Evolutionary conservation across 2,888 invertebrate genomes (phyloP).

Genomic region (Eupelmus urozonus): DNA sequence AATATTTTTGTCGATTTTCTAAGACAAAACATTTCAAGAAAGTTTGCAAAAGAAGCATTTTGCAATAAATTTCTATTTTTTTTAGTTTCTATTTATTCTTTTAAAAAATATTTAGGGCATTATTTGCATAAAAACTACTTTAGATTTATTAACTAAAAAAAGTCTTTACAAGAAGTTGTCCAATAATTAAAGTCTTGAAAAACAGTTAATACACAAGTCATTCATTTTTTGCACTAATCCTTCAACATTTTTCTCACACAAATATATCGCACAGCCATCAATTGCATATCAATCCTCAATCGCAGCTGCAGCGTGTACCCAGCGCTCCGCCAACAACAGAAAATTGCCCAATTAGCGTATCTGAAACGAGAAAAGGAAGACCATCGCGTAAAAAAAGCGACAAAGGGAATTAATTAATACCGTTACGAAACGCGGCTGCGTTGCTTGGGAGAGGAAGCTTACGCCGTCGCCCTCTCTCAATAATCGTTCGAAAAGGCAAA

Average conservation of each 20-base stretch:
- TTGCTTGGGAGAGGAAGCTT: constrained; percentile 19
- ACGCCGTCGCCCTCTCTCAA: not conserved
- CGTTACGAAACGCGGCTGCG: constrained; percentile 36
- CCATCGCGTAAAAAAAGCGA: not conserved
- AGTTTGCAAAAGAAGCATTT: no score
- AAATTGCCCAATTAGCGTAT: constrained; percentile 20
- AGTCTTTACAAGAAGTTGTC: no score
- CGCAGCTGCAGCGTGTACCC: not conserved
- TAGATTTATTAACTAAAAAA: no score
- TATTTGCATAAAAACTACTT: no score
- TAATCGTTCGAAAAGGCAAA: constrained; percentile 32
- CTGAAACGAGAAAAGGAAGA: constrained; percentile 41
- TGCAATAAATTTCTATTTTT: no score
- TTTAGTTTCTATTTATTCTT: no score
- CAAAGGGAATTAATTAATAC: constrained; percentile 36
- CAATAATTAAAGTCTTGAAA: no score
- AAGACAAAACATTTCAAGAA: not conserved
- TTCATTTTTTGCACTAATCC: no score
- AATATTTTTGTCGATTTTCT: not conserved
- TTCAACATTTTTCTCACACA: not conserved
- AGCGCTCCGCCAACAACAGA: no score
- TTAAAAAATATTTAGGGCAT: no score
- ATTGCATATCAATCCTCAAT: not conserved
- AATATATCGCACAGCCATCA: not conserved
- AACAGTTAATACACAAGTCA: no score